Percentiles rank a stretch among this genome's conserved stretches.
Evolutionary conservation across 2,797 vertebrate species (phyloP).

Genomic region (Channa striata): DNA sequence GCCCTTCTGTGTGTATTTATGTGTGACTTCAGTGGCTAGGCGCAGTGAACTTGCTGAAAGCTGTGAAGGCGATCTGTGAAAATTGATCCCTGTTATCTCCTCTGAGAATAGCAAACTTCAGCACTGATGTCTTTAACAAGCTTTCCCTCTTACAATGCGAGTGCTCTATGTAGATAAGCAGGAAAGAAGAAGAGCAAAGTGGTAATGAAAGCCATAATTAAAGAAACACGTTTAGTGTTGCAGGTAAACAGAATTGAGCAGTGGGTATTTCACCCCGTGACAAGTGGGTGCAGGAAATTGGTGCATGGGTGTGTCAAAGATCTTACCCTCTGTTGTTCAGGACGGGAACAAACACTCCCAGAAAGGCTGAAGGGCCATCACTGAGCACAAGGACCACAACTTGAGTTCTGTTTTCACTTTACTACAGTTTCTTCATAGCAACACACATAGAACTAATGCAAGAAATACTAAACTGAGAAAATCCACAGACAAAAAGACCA

Average conservation of each 20-base stretch:
- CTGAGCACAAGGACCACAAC: too few relatives aligned
- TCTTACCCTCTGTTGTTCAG: too few relatives aligned
- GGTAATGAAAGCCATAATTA: not conserved
- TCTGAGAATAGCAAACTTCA: slow-evolving; percentile 64
- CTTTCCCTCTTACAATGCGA: slow-evolving; percentile 29
- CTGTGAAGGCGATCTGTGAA: slow-evolving; percentile 68
- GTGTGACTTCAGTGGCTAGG: slow-evolving; percentile 21
- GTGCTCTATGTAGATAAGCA: slow-evolving; percentile 45
- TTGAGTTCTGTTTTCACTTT: not conserved
- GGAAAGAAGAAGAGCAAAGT: not conserved
- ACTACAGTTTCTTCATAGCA: not conserved
- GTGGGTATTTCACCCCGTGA: not conserved
- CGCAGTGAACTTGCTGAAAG: slow-evolving; percentile 48
- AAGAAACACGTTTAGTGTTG: slow-evolving; percentile 1
- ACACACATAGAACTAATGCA: not conserved
- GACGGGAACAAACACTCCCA: too few relatives aligned
- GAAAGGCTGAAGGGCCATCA: too few relatives aligned
- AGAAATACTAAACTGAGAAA: not conserved
- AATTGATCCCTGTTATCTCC: slow-evolving; percentile 73
- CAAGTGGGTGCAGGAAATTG: too few relatives aligned
- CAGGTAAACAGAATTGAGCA: slow-evolving; percentile 10
- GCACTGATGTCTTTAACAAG: slow-evolving; percentile 74
- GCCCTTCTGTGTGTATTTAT: slow-evolving; percentile 12
- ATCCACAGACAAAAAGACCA: too few relatives aligned
- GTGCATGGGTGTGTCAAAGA: too few relatives aligned